phyloP scores from a whole-genome alignment of 2,113 vertebrate species.

The Holacanthus passer region DNA sequence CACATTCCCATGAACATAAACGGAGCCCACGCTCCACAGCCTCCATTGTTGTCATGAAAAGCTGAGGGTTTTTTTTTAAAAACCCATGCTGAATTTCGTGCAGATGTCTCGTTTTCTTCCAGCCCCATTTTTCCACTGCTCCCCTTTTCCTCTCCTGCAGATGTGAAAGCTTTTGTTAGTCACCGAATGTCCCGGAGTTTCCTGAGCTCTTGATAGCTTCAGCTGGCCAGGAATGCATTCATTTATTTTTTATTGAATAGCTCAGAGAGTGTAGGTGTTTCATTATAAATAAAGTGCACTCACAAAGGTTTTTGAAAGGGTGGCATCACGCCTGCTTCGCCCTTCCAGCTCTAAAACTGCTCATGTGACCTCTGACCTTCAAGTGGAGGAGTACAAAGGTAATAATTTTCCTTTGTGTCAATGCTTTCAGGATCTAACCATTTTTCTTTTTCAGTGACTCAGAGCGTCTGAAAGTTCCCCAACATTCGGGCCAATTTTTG shows the following conservation, averaged over 20 bases:
- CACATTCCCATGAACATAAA: slow-evolving; percentile 5
- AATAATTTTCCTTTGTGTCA: not conserved
- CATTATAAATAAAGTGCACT: slow-evolving; percentile 37
- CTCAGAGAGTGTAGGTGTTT: slow-evolving; percentile 31
- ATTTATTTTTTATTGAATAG: slow-evolving; percentile 53
- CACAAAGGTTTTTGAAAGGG: slow-evolving; percentile 6
- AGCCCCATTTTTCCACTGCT: slow-evolving; percentile 41
- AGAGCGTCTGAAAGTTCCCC: not conserved
- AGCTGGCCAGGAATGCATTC: slow-evolving; percentile 28
- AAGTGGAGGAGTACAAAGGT: not conserved
- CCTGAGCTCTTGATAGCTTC: slow-evolving; percentile 33
- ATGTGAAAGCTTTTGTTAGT: slow-evolving; percentile 54
- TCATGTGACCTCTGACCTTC: not conserved
- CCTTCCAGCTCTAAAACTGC: not conserved
- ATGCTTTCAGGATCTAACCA: not conserved
- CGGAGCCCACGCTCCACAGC: slow-evolving; percentile 33
- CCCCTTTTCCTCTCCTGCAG: slow-evolving; percentile 29
- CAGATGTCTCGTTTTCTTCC: slow-evolving; percentile 56
- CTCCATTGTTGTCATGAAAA: slow-evolving; percentile 38
- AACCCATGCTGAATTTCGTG: slow-evolving; percentile 18
- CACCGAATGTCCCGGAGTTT: slow-evolving; percentile 30
- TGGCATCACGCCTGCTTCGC: slow-evolving; percentile 6
- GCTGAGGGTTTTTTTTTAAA: slow-evolving; percentile 7
- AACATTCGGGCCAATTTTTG: too few species aligned
- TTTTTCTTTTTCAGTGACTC: not conserved